phyloP scores from a whole-genome alignment of 2,797 vertebrate species.

The Anguilla megastoma region DNA sequence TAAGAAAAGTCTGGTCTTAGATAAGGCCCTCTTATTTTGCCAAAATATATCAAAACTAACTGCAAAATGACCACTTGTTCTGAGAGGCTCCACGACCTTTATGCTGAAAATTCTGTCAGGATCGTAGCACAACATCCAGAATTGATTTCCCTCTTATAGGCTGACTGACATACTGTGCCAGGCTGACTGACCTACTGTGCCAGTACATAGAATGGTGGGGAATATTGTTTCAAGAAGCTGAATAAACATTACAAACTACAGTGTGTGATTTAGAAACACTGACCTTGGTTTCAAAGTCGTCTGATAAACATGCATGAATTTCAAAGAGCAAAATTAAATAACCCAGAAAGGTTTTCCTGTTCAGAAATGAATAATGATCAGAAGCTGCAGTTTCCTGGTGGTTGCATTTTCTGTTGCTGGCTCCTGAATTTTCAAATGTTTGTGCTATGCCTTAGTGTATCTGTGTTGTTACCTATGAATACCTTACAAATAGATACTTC shows the following conservation, averaged over 20 bases:
- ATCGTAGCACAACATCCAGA: too few species aligned
- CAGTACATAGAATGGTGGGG: background rate
- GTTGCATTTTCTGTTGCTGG: conserved; percentile 46
- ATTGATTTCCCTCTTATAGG: too few species aligned
- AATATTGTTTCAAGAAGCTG: background rate
- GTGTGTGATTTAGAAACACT: background rate
- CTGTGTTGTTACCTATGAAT: conserved; percentile 66
- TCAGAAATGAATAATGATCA: conserved; percentile 16
- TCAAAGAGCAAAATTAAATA: conserved; percentile 21
- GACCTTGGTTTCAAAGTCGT: conserved; percentile 35
- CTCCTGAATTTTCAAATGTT: conserved; percentile 48
- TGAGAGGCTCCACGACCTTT: too few species aligned
- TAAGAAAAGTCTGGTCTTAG: too few species aligned
- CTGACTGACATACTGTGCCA: too few species aligned
- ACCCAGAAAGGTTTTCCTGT: conserved; percentile 33
- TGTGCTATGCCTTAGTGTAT: conserved; percentile 55
- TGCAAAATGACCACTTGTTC: too few species aligned
- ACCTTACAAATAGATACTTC: conserved; percentile 63
- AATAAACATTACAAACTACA: background rate
- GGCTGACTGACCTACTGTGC: too few species aligned
- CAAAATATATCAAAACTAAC: too few species aligned
- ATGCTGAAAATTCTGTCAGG: too few species aligned
- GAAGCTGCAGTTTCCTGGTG: conserved; percentile 39
- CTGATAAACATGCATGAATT: conserved; percentile 37
- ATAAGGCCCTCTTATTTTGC: too few species aligned